These are phyloP conservation scores for Thalassophryne amazonica DNA, from an alignment of 2,797 vertebrate genomes.

Conservation along the genomic window DNA sequence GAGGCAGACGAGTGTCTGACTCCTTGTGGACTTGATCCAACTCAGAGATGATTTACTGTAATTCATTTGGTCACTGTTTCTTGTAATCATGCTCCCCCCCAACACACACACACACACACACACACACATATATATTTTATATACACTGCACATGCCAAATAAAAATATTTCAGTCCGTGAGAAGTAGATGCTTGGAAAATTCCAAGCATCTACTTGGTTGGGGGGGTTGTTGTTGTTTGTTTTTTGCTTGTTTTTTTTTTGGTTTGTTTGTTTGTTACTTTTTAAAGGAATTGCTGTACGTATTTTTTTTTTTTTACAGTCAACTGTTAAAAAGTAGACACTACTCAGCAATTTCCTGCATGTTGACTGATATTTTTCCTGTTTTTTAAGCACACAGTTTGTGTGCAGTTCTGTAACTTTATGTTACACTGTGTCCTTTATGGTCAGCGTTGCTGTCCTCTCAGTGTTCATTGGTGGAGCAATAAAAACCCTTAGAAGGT, in stretches of 20 bases:
- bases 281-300: neutral
- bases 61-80: too few relatives aligned
- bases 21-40: neutral
- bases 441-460: constrained; percentile 16
- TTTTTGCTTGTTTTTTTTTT: neutral
- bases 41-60: too few relatives aligned
- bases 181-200: constrained; percentile 54
- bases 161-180: constrained; percentile 70
- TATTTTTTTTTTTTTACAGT: too few relatives aligned
- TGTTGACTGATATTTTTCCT: too few relatives aligned
- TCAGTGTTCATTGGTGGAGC: constrained; percentile 64
- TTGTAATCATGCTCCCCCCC: too few relatives aligned
- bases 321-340: too few relatives aligned
- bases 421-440: constrained; percentile 1
- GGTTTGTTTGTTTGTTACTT: neutral
- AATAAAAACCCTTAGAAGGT: constrained; percentile 61
- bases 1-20: too few relatives aligned
- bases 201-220: constrained; percentile 64
- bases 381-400: too few relatives aligned
- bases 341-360: too few relatives aligned
- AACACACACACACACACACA: neutral
- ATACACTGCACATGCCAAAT: constrained; percentile 46
- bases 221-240: constrained; percentile 1
- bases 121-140: neutral
- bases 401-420: constrained; percentile 1